Conservation (phyloP, 2,113 vertebrate species). For the Clarias magur region DNA sequence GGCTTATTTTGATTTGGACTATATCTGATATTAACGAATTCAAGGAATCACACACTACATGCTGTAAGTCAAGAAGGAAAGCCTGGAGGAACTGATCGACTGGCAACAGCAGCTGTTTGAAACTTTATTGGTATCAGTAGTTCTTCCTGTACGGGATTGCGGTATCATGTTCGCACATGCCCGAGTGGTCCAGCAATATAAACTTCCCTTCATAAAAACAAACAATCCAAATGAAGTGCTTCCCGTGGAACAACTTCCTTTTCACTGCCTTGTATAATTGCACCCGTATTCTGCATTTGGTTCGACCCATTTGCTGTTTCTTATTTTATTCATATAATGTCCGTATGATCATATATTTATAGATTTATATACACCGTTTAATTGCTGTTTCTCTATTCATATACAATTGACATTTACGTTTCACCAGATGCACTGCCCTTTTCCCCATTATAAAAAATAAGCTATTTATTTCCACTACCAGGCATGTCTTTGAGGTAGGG, state of each 20-base stretch:
- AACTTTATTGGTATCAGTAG: background rate
- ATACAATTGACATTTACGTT: background rate
- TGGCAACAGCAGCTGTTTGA: slow-evolving; percentile 53
- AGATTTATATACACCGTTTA: too few relatives aligned
- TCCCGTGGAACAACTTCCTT: background rate
- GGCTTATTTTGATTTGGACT: background rate
- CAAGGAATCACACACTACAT: background rate
- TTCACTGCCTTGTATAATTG: background rate
- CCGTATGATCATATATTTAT: too few relatives aligned
- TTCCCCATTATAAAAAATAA: background rate
- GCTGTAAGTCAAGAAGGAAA: slow-evolving; percentile 24
- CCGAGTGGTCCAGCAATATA: background rate
- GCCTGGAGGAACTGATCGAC: slow-evolving; percentile 28
- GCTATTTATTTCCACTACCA: background rate
- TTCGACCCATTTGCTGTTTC: background rate
- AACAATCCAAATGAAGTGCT: background rate
- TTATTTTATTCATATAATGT: background rate
- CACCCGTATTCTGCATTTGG: background rate
- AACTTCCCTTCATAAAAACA: slow-evolving; percentile 8
- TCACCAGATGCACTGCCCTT: background rate
- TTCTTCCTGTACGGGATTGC: background rate
- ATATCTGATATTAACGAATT: background rate
- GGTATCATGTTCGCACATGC: background rate
- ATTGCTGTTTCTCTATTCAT: background rate
- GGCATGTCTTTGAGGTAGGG: background rate